A percentile compares a stretch with the other conserved stretches of the same genome.
These are phyloP conservation scores for Anguilla japonica DNA, from an alignment of 2,113 vertebrate genomes.

Conservation along the genomic window DNA sequence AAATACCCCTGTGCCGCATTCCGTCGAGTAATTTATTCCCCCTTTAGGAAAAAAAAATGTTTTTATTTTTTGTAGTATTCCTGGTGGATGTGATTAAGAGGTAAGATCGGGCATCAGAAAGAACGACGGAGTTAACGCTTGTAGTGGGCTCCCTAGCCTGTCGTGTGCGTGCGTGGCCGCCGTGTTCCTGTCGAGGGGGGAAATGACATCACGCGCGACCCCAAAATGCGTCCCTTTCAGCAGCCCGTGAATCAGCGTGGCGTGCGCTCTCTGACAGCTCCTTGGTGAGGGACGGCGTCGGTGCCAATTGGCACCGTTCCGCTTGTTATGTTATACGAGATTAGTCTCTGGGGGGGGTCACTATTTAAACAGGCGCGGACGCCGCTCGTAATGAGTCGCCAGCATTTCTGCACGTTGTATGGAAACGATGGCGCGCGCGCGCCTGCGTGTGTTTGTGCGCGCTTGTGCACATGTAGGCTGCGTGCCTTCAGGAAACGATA, in stretches of 20 bases:
- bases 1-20: background rate
- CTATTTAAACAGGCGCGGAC: slow-evolving; percentile 6
- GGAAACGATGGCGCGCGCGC: background rate
- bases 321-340: slow-evolving; percentile 24
- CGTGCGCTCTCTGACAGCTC: background rate
- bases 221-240: background rate
- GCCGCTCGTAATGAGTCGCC: background rate
- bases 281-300: background rate
- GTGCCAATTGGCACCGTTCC: slow-evolving; percentile 24
- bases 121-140: background rate
- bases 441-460: background rate
- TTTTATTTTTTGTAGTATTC: too few species aligned
- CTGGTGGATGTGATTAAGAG: background rate
- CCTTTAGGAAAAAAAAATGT: too few species aligned
- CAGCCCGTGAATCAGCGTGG: slow-evolving; percentile 5
- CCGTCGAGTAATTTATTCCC: too few species aligned
- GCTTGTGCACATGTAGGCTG: background rate
- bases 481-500: background rate
- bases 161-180: background rate
- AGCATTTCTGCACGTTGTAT: background rate
- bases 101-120: background rate
- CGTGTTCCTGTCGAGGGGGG: background rate
- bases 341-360: background rate
- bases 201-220: slow-evolving; percentile 10
- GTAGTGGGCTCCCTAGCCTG: background rate